These are phyloP conservation scores for Rhagologus leucostigma DNA, from an alignment of 2,113 vertebrate species.

Conservation along the genomic window DNA sequence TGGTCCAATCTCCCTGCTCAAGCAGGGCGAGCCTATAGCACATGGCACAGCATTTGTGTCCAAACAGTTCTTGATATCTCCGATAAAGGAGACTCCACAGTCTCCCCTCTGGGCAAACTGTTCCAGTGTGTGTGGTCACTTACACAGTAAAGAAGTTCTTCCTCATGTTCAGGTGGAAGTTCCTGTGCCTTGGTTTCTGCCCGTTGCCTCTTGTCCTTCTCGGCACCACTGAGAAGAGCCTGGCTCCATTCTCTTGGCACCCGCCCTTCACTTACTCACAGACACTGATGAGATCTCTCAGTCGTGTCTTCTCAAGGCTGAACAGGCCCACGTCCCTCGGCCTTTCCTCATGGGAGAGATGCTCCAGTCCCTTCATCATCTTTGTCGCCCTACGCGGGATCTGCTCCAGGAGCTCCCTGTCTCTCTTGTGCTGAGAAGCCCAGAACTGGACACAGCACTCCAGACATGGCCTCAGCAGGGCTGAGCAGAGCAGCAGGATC, in stretches of 20 bases:
- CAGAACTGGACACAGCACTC: background rate
- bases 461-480: background rate
- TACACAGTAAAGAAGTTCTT: background rate
- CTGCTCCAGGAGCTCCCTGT: background rate
- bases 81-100: background rate
- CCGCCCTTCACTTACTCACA: background rate
- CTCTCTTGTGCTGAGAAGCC: background rate
- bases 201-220: background rate
- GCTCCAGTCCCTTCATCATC: background rate
- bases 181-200: background rate
- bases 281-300: background rate
- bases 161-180: background rate
- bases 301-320: background rate
- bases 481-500: background rate
- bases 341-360: background rate
- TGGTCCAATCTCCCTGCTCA: background rate
- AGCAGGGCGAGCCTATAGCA: no score
- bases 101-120: background rate
- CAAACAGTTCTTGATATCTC: rapidly evolving
- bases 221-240: rapidly evolving
- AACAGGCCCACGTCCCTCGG: background rate
- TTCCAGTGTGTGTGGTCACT: background rate
- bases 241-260: background rate
- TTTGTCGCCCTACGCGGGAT: rapidly evolving
- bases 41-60: background rate